Base-by-base conservation (phyloP, 2,113 vertebrate species). In the Istiophorus platypterus region DNA sequence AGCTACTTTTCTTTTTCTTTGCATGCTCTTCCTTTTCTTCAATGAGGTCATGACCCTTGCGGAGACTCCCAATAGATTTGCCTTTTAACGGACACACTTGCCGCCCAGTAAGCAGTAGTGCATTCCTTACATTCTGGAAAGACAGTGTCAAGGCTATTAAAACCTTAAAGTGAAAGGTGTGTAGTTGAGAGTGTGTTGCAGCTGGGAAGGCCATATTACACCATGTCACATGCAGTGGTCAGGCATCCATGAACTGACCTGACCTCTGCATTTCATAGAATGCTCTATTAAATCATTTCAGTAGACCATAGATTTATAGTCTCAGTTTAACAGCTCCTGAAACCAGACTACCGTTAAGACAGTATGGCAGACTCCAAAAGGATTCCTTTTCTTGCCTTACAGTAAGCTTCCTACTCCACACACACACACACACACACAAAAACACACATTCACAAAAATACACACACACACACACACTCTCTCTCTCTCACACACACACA, bases 81-180 rank as follows among this genome's bases (percentile, higher is more conserved):
- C 58, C 63, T 66, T 85, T 85, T 81, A 89, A 89, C 34, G 7
- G 73, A 76, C 65, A 56, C 72, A 56, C 64, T 49, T 39, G 31
- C 67, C 7, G 49, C 45, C 54, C 80, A 89, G 73, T 75, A 81
- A 70, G 72, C 56, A 34, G 51, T 6, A 3, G 59, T 58, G 74
- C 91, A 93, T 93, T 91, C 88, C 56, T 84, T 75, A 82, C 81
- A 91, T 92, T 90, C 88, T 95, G 85, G 78, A 91, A 91, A 80
- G 70, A 86, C 72, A 69, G 69, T 88, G 88, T 86, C 84, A 88
- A 82, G 51, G 83, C 67, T 75, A 69, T 90, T 84, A 91, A 93
- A 93, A 41, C 76, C 45, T 52, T 88, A 68, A 78, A 80, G 80
- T 63, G 62, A 81, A 75, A 80, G n/a, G 65, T 41, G 65, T 57